Base-by-base conservation (phyloP, 2,113 vertebrate genomes). In the Hippocampus comes region DNA sequence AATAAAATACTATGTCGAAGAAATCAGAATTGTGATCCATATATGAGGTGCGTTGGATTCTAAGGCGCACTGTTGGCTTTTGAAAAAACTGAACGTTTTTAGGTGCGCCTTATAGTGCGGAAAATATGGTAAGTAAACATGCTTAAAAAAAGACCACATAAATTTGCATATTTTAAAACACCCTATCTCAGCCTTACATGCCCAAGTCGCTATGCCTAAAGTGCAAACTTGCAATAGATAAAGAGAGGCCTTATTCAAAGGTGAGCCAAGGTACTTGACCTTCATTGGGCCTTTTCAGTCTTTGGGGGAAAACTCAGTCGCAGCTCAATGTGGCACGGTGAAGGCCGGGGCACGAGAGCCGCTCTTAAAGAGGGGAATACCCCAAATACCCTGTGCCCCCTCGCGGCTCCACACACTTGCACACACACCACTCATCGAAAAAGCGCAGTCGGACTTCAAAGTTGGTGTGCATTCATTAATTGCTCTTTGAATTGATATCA, bases 401-500 rank as follows among this genome's bases (percentile, higher is more conserved):
- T 55, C 30, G 46, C 38, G 25, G 9, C 43, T 70, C 71, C 70
- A 63, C 65, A 67, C 30, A 42, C 65, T 42, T 25, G 41, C 71
- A 55, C 73, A 59, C 67, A 72, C 56, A 73, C 73, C 46, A 70
- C 71, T 55, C 79, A 42, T 69, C 74, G 48, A 70, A 68, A 76
- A 69, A 88, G 80, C 89, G 85, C 83, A 79, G 92, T 91, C 92
- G 89, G 89, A 97, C 97, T 97, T 99, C 96, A 99, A 98, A 98
- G 96, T 98, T 94, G 93, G 92, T 89, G 93, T 95, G 95, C 96
- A 98, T 98, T 98, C 96, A 98, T 98, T 98, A 98, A 98, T 99
- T 98, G 95, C 93, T 95, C 95, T 98, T 98, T 98, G 96, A 98
- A 97, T 98, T 96, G 96, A 98, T 98, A 99, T 97, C 96, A 96